Evolutionary conservation across 92 coral and sea anemone species (phyloP).

Genomic region (Epizoanthus illoricatus): DNA sequence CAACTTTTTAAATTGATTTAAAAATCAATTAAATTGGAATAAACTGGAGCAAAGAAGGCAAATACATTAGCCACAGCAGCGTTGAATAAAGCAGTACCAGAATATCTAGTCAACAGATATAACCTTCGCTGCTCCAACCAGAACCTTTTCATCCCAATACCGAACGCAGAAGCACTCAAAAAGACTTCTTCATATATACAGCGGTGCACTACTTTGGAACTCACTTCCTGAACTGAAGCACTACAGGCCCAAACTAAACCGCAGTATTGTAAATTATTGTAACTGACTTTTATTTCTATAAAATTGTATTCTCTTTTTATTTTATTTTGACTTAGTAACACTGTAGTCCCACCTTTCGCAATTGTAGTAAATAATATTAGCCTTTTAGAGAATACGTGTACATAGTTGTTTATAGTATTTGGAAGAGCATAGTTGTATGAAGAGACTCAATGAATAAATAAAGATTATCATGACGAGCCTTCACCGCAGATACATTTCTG

Average conservation of each 20-base stretch:
- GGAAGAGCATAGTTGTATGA: neutral
- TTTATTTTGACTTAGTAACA: too few relatives aligned
- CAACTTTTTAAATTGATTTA: too few relatives aligned
- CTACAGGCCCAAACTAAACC: neutral
- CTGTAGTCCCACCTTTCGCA: neutral
- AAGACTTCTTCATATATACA: neutral
- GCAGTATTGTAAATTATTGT: neutral
- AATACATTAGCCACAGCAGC: neutral
- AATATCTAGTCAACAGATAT: neutral
- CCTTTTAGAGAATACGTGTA: neutral
- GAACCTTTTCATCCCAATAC: neutral
- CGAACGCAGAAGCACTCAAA: slow-evolving; percentile 4
- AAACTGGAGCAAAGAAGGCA: neutral
- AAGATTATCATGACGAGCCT: neutral
- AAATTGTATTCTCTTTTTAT: too few relatives aligned
- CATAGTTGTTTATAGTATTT: neutral
- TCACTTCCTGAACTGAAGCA: neutral
- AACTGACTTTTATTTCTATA: neutral
- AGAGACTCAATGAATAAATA: neutral
- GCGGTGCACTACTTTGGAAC: neutral
- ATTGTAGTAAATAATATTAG: neutral
- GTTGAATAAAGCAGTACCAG: neutral
- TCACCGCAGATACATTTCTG: too few relatives aligned
- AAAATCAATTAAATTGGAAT: neutral
- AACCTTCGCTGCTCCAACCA: neutral